phyloP scores from a whole-genome alignment of 2,797 vertebrate species.

The Tolypeutes matacus region DNA sequence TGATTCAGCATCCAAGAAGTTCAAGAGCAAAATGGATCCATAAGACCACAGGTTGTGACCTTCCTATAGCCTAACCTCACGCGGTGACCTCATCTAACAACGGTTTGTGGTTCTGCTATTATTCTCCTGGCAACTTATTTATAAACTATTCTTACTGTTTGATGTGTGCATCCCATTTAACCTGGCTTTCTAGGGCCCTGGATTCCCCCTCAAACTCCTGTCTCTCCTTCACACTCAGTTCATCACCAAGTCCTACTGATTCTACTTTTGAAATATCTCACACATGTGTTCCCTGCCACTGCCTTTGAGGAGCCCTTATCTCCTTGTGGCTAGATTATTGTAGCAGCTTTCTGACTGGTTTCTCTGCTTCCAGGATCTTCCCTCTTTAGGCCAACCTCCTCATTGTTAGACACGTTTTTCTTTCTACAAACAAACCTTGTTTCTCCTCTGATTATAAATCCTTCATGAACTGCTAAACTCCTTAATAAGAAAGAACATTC shows the following conservation, averaged over 20 bases:
- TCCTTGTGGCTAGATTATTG: neutral
- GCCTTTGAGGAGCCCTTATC: neutral
- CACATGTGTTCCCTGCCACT: neutral
- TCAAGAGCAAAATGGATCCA: neutral
- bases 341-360: neutral
- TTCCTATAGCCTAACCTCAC: neutral
- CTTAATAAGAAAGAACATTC: neutral
- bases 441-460: neutral
- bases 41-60: neutral
- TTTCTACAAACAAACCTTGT: neutral
- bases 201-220: neutral
- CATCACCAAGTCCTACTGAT: neutral
- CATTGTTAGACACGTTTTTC: neutral
- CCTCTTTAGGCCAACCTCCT: neutral
- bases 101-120: neutral
- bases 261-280: neutral
- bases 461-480: neutral
- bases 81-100: neutral
- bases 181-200: neutral
- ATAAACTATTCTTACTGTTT: neutral
- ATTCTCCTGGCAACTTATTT: neutral
- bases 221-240: neutral
- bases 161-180: neutral
- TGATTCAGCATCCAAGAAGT: neutral
- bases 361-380: constrained; percentile 7